A percentile compares a stretch with the other conserved stretches of the same genome.
These are phyloP conservation scores for Natator depressus DNA, from an alignment of 2,113 vertebrate species.

Conservation along the genomic window DNA sequence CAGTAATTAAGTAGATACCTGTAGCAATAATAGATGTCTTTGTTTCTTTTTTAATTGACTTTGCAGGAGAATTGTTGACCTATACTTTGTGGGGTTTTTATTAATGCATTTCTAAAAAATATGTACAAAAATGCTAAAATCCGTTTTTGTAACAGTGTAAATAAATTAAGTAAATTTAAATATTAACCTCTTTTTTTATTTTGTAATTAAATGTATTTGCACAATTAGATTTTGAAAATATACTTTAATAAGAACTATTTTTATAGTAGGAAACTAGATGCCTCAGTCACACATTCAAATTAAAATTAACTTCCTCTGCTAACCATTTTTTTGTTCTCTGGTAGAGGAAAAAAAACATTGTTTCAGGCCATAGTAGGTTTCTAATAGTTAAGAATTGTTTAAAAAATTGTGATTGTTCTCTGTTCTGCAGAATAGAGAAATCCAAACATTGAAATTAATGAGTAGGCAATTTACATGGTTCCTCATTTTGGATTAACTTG, in stretches of 20 bases:
- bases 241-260: not conserved
- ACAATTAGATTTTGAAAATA: slow-evolving; percentile 16
- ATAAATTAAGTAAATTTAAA: not conserved
- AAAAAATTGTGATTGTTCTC: not conserved
- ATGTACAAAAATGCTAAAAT: slow-evolving; percentile 36
- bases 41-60: not conserved
- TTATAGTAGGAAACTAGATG: not conserved
- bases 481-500: not conserved
- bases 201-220: slow-evolving; percentile 1
- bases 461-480: not conserved
- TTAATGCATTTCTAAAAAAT: slow-evolving; percentile 53
- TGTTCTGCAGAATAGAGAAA: not conserved
- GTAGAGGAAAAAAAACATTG: not conserved
- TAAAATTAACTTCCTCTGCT: not conserved
- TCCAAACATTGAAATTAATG: not conserved
- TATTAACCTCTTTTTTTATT: slow-evolving; percentile 25
- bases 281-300: not conserved
- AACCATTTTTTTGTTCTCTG: not conserved
- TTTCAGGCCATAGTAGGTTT: not conserved
- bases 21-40: not conserved
- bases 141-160: slow-evolving; percentile 39
- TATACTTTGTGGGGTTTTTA: slow-evolving; percentile 3
- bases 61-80: not conserved
- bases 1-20: not conserved
- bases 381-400: not conserved